phyloP scores from a whole-genome alignment of 2,797 vertebrate genomes.

The Merluccius polli region DNA sequence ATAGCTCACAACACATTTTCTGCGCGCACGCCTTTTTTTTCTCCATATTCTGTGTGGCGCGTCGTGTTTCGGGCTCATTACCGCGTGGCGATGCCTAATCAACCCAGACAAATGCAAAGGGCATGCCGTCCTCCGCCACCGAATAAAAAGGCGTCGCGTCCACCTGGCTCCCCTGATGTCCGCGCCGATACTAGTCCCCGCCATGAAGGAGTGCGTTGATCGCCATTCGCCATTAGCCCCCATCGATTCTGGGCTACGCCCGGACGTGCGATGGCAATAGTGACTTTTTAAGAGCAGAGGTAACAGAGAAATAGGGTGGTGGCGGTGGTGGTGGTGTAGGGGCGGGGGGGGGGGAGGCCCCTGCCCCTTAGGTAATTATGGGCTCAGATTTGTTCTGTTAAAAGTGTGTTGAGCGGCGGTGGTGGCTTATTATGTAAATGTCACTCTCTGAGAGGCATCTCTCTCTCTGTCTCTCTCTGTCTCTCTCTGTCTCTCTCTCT shows the following conservation, averaged over 20 bases:
- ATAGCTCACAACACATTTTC: too few species aligned
- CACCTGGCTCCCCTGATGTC: slow-evolving; percentile 3
- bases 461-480: slow-evolving; percentile 9
- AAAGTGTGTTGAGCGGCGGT: slow-evolving; percentile 51
- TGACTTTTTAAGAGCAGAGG: too few species aligned
- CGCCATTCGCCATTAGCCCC: slow-evolving; percentile 21
- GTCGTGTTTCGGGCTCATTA: background rate
- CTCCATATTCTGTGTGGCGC: background rate
- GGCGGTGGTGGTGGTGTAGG: too few species aligned
- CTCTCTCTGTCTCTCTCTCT: slow-evolving; percentile 26
- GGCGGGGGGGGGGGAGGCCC: slow-evolving; percentile 1
- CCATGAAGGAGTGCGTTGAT: slow-evolving; percentile 33
- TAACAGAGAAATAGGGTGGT: background rate
- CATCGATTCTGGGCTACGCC: slow-evolving; percentile 13
- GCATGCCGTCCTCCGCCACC: slow-evolving; percentile 7
- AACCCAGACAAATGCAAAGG: background rate
- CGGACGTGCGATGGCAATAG: too few species aligned
- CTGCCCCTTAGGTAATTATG: slow-evolving; percentile 52
- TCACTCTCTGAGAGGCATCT: slow-evolving; percentile 35
- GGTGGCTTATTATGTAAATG: slow-evolving; percentile 61
- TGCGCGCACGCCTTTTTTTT: background rate
- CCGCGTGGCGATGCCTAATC: background rate
- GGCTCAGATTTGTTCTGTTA: slow-evolving; percentile 39
- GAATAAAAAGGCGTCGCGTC: slow-evolving; percentile 10
- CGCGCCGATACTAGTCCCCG: slow-evolving; percentile 16